Evolutionary conservation across 23 tunicate species (phyloP).

Genomic region (Ciona savignyi): DNA sequence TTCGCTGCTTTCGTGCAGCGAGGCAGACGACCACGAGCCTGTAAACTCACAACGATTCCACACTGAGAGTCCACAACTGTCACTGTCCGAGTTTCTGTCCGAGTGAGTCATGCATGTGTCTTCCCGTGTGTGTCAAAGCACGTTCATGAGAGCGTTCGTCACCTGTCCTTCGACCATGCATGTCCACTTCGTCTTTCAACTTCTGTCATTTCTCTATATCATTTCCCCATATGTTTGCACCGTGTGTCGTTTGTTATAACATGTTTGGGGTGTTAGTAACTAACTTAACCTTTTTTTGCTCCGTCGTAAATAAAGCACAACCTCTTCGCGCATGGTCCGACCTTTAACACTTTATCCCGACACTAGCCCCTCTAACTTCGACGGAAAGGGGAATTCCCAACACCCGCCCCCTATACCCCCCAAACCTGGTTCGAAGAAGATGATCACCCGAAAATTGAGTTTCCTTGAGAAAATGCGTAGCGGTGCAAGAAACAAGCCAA

Average conservation of each 20-base stretch:
- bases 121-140: background rate
- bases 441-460: constrained; percentile 71
- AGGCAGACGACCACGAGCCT: background rate
- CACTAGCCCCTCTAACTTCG: constrained; percentile 40
- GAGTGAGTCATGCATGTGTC: constrained; percentile 34
- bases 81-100: constrained; percentile 56
- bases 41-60: background rate
- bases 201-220: no score
- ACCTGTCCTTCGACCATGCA: background rate
- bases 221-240: background rate
- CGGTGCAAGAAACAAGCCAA: constrained; percentile 19
- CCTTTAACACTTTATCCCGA: no score
- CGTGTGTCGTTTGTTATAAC: background rate
- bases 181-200: background rate
- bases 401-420: constrained; percentile 52
- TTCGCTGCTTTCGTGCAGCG: background rate
- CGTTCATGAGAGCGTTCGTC: no score
- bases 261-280: background rate
- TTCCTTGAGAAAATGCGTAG: constrained; percentile 67
- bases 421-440: constrained; percentile 47
- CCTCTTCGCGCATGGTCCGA: no score
- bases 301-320: no score
- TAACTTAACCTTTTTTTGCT: no score
- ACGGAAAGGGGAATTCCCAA: background rate
- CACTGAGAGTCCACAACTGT: constrained; percentile 10